Percentiles rank a stretch among this genome's conserved stretches.
Conservation (phyloP, 1,140 invertebrate species). For the Drosophila pallidifrons region DNA sequence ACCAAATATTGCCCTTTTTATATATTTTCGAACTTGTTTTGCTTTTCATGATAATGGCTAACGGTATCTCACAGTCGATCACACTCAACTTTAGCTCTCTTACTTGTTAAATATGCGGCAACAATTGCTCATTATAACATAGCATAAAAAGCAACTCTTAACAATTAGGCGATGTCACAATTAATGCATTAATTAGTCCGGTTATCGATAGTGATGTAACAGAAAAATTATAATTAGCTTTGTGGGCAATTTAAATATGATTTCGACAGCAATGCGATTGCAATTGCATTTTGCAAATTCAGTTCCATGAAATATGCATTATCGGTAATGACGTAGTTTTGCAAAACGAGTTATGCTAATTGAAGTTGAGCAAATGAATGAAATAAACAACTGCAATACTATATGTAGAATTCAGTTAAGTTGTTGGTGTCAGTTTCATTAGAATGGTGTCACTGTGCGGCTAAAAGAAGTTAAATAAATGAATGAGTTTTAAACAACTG, state of each 20-base stretch:
- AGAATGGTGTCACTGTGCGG: neutral
- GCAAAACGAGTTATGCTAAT: neutral
- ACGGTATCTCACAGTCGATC: no score
- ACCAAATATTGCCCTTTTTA: no score
- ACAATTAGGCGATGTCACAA: constrained; percentile 3
- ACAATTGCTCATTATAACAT: constrained; percentile 8
- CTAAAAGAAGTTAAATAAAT: no score
- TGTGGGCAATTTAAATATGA: constrained; percentile 11
- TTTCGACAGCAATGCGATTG: neutral
- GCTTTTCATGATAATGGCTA: no score
- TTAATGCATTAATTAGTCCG: constrained; percentile 3
- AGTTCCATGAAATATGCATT: no score
- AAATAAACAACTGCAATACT: neutral
- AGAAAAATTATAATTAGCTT: constrained; percentile 18
- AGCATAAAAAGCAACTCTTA: neutral
- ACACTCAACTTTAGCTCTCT: no score
- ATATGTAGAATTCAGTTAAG: neutral
- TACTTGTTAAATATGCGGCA: neutral
- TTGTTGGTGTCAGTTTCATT: neutral
- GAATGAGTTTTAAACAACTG: no score
- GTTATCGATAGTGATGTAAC: constrained; percentile 21
- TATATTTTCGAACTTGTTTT: no score
- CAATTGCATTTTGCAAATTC: neutral
- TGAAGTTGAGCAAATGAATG: neutral
- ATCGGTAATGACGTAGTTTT: no score